Percentiles rank a stretch among this genome's conserved stretches.
These are phyloP conservation scores for Alitta virens DNA, from an alignment of 2,888 invertebrate genomes.

Conservation along the genomic window DNA sequence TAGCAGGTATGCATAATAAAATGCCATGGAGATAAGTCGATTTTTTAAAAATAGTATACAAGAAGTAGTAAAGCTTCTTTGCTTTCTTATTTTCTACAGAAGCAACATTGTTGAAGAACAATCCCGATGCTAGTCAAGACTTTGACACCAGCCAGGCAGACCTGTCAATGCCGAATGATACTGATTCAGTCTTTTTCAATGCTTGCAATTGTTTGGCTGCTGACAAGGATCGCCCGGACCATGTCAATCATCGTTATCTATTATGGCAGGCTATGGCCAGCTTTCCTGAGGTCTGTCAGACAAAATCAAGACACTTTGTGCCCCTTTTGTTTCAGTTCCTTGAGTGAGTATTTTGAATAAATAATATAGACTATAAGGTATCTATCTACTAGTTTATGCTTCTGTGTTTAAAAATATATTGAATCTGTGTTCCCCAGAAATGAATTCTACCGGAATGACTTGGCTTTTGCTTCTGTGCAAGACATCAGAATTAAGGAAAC, in stretches of 20 bases:
- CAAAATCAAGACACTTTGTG: constrained; percentile 77
- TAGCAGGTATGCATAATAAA: too few species aligned
- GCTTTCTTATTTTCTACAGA: too few species aligned
- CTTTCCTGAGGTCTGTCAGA: constrained; percentile 75
- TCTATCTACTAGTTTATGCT: not conserved
- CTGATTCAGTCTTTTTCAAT: too few species aligned
- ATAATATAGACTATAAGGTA: not conserved
- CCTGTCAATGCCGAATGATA: not conserved
- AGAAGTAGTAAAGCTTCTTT: too few species aligned
- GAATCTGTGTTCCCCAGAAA: constrained; percentile 33
- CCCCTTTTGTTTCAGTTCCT: constrained; percentile 79
- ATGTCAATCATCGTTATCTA: constrained; percentile 73
- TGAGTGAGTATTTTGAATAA: constrained; percentile 65
- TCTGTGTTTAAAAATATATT: not conserved
- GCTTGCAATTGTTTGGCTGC: too few species aligned
- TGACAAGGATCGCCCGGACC: constrained; percentile 61
- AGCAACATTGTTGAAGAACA: too few species aligned
- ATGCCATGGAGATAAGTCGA: too few species aligned
- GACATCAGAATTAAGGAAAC: constrained; percentile 31
- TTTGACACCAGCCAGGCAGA: not conserved
- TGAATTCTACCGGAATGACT: constrained; percentile 47
- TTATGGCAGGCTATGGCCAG: constrained; percentile 77
- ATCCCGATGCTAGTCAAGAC: not conserved
- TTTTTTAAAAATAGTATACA: too few species aligned
- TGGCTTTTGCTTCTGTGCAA: constrained; percentile 40